Conservation (phyloP, 2,113 vertebrate genomes). For the Nycticebus coucang region DNA sequence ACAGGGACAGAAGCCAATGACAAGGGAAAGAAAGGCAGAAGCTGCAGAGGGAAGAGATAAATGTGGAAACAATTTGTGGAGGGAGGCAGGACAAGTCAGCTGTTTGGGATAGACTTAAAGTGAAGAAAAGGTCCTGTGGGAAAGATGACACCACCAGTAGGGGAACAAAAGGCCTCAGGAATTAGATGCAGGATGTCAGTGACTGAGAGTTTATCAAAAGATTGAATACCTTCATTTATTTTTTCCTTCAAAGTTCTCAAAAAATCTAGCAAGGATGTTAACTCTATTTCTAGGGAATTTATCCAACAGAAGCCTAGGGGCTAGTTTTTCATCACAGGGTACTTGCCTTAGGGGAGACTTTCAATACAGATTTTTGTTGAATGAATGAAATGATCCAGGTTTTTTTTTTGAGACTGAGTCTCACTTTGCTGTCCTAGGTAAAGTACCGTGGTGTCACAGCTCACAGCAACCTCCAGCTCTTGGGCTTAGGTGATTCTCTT, state of each 20-base stretch:
- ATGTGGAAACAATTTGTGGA: constrained; percentile 45
- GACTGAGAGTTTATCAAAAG: background rate
- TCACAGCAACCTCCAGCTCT: no score
- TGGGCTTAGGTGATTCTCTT: no score
- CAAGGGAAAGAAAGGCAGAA: background rate
- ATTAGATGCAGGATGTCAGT: background rate
- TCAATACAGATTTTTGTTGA: background rate
- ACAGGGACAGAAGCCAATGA: background rate
- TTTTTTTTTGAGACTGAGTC: no score
- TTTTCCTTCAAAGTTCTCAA: background rate
- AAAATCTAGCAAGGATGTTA: background rate
- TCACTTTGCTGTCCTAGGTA: no score
- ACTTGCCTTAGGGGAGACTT: background rate
- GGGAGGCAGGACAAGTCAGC: constrained; percentile 30
- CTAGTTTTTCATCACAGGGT: background rate
- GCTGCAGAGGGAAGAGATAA: background rate
- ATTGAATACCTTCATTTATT: background rate
- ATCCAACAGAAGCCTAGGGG: background rate
- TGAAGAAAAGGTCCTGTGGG: background rate
- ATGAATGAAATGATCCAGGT: background rate
- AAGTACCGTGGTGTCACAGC: no score
- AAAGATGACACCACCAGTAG: background rate
- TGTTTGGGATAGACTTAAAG: background rate
- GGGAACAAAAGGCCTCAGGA: background rate
- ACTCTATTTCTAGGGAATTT: background rate